Conservation (phyloP, 1,140 invertebrate genomes). For the Lepidotrigona ventralis region DNA sequence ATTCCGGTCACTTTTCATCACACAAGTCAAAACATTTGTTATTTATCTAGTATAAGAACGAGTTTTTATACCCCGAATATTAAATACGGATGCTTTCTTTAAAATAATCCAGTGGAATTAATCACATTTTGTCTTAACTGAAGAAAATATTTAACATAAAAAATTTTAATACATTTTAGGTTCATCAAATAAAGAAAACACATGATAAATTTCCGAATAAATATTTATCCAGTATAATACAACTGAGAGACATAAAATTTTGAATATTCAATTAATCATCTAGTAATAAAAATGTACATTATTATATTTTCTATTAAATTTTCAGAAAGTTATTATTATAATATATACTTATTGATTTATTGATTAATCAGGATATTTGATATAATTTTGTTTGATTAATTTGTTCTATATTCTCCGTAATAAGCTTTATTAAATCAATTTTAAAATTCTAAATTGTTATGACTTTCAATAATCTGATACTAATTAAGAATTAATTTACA, state of each 20-base stretch:
- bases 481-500: neutral
- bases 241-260: neutral
- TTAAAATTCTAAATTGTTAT: too few species aligned
- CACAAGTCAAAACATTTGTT: neutral
- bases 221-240: neutral
- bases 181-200: neutral
- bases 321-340: neutral
- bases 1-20: neutral
- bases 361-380: too few species aligned
- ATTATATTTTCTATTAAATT: neutral
- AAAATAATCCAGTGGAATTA: neutral
- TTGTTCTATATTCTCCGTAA: too few species aligned
- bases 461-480: too few species aligned
- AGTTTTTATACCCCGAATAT: neutral
- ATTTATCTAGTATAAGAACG: neutral
- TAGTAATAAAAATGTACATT: neutral
- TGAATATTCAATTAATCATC: neutral
- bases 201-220: neutral
- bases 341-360: neutral
- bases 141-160: neutral
- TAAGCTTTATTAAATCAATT: too few species aligned
- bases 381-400: too few species aligned
- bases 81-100: neutral
- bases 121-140: neutral
- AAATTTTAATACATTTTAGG: neutral